phyloP scores from a whole-genome alignment of 2,113 vertebrate species.

The Laticauda laticaudata region DNA sequence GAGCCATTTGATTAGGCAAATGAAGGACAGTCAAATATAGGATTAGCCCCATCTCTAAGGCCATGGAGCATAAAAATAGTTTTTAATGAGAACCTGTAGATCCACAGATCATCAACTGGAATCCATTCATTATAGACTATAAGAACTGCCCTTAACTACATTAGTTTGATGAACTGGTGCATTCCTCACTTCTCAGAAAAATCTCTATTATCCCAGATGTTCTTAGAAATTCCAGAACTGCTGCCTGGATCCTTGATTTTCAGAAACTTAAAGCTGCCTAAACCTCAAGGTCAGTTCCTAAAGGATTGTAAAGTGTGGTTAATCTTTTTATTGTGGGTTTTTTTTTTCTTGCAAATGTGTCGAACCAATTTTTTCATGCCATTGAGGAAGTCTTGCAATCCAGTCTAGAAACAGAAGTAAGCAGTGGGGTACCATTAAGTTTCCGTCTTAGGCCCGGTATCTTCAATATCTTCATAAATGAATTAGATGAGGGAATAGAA shows the following conservation, averaged over 20 bases:
- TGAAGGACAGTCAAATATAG: background rate
- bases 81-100: background rate
- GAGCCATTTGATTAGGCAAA: background rate
- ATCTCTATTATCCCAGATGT: background rate
- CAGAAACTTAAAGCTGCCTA: background rate
- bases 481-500: background rate
- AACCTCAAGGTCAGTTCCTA: background rate
- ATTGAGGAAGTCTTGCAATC: background rate
- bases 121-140: conserved; percentile 1
- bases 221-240: background rate
- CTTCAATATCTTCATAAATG: background rate
- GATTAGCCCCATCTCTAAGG: background rate
- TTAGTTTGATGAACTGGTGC: background rate
- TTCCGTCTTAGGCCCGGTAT: background rate
- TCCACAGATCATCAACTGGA: conserved; percentile 11
- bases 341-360: background rate
- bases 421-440: background rate
- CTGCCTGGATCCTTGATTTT: background rate
- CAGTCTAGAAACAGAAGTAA: background rate
- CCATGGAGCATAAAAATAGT: background rate
- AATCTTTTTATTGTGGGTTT: background rate
- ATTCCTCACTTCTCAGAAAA: background rate
- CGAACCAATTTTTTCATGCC: background rate
- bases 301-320: background rate
- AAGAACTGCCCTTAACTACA: background rate